Evolutionary conservation across 1,140 invertebrate genomes (phyloP).

Genomic region (Olivierus martensii): DNA sequence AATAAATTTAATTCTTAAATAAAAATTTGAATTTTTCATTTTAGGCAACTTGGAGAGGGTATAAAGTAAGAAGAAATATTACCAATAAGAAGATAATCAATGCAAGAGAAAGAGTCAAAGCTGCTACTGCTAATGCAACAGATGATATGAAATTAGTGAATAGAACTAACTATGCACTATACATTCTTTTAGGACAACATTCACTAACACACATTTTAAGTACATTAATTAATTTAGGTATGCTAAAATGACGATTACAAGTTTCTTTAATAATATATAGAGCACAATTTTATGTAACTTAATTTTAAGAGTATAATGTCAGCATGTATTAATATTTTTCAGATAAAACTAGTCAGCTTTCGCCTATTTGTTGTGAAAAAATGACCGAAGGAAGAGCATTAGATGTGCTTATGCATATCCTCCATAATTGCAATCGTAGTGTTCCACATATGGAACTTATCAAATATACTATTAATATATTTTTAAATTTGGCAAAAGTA

Average conservation of each 20-base stretch:
- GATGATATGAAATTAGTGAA: conserved; percentile 1
- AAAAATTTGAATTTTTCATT: background rate
- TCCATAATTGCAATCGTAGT: conserved; percentile 9
- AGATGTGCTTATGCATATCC: background rate
- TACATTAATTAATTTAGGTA: conserved; percentile 12
- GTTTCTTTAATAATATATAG: too few species aligned
- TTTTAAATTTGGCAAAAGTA: conserved; percentile 14
- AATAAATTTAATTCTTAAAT: too few species aligned
- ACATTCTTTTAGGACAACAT: background rate
- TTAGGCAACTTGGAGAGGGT: conserved; percentile 9
- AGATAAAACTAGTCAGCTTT: conserved; percentile 15
- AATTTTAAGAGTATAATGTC: too few species aligned
- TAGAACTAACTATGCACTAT: conserved; percentile 5
- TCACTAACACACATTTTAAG: conserved; percentile 9
- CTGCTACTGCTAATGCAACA: background rate
- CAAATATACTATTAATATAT: conserved; percentile 3
- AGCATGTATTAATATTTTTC: background rate
- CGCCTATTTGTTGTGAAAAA: conserved; percentile 13
- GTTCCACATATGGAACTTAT: conserved; percentile 14
- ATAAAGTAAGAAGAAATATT: background rate
- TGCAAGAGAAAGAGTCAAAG: background rate
- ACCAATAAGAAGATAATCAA: background rate
- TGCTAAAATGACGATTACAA: too few species aligned
- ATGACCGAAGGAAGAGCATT: conserved; percentile 9
- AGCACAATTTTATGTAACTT: too few species aligned